These are phyloP conservation scores for Zosterops lateralis DNA, from an alignment of 2,113 vertebrate species.

Conservation along the genomic window DNA sequence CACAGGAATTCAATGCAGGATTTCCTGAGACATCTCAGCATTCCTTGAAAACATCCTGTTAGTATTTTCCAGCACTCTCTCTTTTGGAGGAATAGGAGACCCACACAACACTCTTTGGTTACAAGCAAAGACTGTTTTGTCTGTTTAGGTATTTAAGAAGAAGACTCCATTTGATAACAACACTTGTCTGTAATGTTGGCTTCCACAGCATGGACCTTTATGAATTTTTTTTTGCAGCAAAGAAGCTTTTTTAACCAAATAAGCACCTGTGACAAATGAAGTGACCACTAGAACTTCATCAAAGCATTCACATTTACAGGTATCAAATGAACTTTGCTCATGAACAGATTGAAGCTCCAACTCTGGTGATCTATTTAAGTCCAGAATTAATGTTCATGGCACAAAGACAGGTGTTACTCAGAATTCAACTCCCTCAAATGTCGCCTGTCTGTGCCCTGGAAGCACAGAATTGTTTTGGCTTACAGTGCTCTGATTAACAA, in stretches of 20 bases:
- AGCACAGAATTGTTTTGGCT: neutral
- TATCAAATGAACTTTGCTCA: neutral
- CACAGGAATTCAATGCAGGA: neutral
- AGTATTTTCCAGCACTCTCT: neutral
- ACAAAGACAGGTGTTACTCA: neutral
- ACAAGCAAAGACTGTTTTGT: neutral
- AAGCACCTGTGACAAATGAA: neutral
- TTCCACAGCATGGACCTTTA: neutral
- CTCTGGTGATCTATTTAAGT: neutral
- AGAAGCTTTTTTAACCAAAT: neutral
- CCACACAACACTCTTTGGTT: neutral
- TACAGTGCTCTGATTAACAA: neutral
- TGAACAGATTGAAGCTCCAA: neutral
- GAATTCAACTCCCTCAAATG: neutral
- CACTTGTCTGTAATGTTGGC: neutral
- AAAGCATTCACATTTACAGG: neutral
- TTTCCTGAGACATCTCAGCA: neutral
- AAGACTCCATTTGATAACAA: neutral
- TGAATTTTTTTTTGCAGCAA: neutral
- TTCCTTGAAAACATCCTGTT: neutral
- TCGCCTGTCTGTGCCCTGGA: neutral
- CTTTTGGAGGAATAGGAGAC: neutral
- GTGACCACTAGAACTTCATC: neutral
- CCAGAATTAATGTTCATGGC: neutral
- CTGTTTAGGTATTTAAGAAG: neutral